These are phyloP conservation scores for Drosophila ercepeae DNA, from an alignment of 1,140 invertebrate species.

Conservation along the genomic window DNA sequence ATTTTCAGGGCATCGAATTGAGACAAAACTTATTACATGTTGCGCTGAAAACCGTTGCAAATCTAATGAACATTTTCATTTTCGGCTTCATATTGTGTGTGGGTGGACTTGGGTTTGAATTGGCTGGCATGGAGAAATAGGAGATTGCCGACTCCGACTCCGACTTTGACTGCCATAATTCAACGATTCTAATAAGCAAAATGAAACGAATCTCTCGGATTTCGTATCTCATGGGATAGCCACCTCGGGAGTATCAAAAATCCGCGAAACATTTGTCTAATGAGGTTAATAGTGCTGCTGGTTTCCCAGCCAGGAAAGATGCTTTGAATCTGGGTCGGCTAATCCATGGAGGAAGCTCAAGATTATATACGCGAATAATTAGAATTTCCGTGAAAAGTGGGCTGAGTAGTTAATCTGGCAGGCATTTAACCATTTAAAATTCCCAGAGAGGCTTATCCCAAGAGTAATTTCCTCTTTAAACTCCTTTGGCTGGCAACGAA, in stretches of 20 bases:
- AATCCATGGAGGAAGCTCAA: slow-evolving; percentile 10
- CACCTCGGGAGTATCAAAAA: slow-evolving; percentile 8
- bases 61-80: slow-evolving; percentile 80
- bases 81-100: slow-evolving; percentile 60
- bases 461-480: background rate
- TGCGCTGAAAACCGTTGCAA: slow-evolving; percentile 77
- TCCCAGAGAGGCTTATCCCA: slow-evolving; percentile 10
- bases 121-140: slow-evolving; percentile 15
- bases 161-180: slow-evolving; percentile 58
- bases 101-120: slow-evolving; percentile 51
- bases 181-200: slow-evolving; percentile 72
- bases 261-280: slow-evolving; percentile 61
- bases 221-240: slow-evolving; percentile 16
- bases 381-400: slow-evolving; percentile 40
- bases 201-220: slow-evolving; percentile 35
- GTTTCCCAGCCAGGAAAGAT: slow-evolving; percentile 16
- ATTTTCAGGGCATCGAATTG: slow-evolving; percentile 28
- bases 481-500: slow-evolving; percentile 1
- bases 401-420: slow-evolving; percentile 40
- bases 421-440: slow-evolving; percentile 43
- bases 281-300: slow-evolving; percentile 45
- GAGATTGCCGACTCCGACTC: slow-evolving; percentile 14
- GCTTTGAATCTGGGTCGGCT: slow-evolving; percentile 29
- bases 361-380: slow-evolving; percentile 39
- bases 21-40: slow-evolving; percentile 74